Evolutionary conservation across 2,113 vertebrate genomes (phyloP).

Genomic region (Lamprotornis superbus): DNA sequence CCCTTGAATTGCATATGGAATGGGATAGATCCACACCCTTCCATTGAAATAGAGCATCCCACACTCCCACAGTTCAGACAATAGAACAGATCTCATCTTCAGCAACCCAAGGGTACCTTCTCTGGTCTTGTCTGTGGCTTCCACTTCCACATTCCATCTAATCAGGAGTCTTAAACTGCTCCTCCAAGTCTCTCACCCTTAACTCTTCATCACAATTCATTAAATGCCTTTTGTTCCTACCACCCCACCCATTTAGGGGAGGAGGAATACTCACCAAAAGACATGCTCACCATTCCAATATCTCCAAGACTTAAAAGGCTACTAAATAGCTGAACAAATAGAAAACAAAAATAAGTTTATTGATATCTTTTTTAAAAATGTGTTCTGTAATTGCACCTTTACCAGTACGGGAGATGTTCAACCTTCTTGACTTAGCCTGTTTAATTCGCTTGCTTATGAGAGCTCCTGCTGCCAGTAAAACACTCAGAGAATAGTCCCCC

Average conservation of each 20-base stretch:
- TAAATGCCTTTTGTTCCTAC: not conserved
- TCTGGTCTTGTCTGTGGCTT: not conserved
- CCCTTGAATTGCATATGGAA: not conserved
- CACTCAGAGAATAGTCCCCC: fast-evolving
- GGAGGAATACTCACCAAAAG: not conserved
- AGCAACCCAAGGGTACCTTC: not conserved
- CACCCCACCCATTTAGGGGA: not conserved
- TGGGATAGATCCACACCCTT: not conserved
- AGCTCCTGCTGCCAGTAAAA: not conserved
- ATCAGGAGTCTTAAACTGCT: not conserved
- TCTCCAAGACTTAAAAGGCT: not conserved
- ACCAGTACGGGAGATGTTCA: not conserved
- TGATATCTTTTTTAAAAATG: not conserved
- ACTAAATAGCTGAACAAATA: not conserved
- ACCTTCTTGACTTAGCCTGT: not conserved
- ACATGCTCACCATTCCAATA: not conserved
- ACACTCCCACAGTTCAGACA: not conserved
- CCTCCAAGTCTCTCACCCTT: not conserved
- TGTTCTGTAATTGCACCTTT: not conserved
- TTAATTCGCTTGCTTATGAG: not conserved
- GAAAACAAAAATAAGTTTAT: not conserved
- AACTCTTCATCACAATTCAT: not conserved
- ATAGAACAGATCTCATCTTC: not conserved
- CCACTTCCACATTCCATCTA: not conserved
- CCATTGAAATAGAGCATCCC: not conserved